Evolutionary conservation across 2,888 invertebrate species (phyloP), one percentile per base, ranked within the genome.

Genomic region (Helobdella robusta): DNA sequence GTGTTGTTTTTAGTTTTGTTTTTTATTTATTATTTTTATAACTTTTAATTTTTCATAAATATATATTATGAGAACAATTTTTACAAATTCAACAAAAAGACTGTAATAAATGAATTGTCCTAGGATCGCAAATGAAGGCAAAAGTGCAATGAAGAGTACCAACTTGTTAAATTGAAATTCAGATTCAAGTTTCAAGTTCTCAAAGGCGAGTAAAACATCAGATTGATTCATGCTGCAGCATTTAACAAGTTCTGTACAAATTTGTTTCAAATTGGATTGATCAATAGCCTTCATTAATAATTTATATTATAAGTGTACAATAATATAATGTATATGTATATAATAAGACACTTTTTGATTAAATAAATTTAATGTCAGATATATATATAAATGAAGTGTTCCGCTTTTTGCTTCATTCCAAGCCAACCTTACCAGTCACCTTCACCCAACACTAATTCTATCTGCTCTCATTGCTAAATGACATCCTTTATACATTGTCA

Each of bases 141-240:
- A 50, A 11, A 6, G 20, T n/a, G 18, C 11, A 50, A 4, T 18
- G n/a, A 46, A 36, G 23, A 44, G 5, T 11, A 61, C 61, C 46
- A 25, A 61, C 61, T 61, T 46, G 1, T 32, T 61, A 18, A 61
- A 36, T 6, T 61, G 46, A 28, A 61, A 61, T 15, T 61, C 61
- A 2, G 61, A 40, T 28, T 61, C 61, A 32, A 61, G 25, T 61
- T 61, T 61, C 20, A 61, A 28, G 4, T 44, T 28, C 3, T 32
- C 15, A 23, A 61, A 18, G 0, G 61, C 32, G 11, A 46, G 25
- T 4, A 23, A 28, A 15, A 61, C 40, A 20, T 61, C 61, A 46
- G 25, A 46, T 5, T 20, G 25, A 3, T 44, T 20, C 4, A 61
- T 61, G 46, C 61, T 36, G 8, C 46, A 46, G 3, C 35, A 23